These are phyloP conservation scores for Telmatochromis sp. DNA, from an alignment of 2,113 vertebrate genomes.

Conservation along the genomic window DNA sequence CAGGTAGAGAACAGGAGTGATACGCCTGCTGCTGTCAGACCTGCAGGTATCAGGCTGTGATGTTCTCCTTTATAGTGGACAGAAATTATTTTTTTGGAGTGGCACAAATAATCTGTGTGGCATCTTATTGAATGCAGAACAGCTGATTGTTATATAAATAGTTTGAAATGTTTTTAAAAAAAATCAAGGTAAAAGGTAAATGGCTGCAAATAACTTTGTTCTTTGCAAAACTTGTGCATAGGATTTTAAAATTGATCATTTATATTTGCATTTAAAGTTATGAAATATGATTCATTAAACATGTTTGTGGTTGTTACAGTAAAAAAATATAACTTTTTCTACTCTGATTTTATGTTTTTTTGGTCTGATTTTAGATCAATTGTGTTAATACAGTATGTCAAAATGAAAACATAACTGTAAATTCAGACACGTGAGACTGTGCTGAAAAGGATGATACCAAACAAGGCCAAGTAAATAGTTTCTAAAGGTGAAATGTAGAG, in stretches of 20 bases:
- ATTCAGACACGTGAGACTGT: rapidly evolving
- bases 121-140: neutral
- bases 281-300: neutral
- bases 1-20: neutral
- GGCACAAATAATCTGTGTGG: neutral
- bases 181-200: neutral
- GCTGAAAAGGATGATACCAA: no score
- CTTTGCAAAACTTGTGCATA: neutral
- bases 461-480: no score
- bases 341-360: no score
- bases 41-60: neutral
- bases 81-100: neutral
- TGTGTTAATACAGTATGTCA: no score
- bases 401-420: no score
- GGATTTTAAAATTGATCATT: neutral
- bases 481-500: no score
- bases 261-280: neutral
- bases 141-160: neutral
- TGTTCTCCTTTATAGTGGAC: neutral
- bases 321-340: neutral
- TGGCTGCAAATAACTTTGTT: neutral
- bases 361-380: neutral
- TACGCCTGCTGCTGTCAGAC: neutral
- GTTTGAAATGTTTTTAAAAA: neutral
- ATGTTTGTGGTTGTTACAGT: neutral